Evolutionary conservation across 2,888 invertebrate species (phyloP).

Genomic region (Linnaemya tessellans): DNA sequence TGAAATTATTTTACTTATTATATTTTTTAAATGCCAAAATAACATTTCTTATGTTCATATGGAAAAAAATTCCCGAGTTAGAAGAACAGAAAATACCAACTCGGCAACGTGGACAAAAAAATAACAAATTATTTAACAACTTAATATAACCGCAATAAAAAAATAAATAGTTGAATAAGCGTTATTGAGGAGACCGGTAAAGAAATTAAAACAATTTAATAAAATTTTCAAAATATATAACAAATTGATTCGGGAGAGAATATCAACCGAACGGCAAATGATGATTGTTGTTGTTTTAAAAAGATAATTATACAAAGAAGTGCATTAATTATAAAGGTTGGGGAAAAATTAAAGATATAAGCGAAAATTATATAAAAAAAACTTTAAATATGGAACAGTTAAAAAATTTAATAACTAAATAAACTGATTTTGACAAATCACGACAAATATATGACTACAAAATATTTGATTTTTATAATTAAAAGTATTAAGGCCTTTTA

Average conservation of each 20-base stretch:
- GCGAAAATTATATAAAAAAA: too few species aligned
- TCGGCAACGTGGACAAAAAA: not conserved
- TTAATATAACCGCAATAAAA: slow-evolving; percentile 17
- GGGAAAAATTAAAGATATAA: too few species aligned
- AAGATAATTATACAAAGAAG: not conserved
- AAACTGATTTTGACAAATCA: too few species aligned
- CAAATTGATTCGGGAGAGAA: not conserved
- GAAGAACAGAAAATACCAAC: not conserved
- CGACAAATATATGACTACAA: too few species aligned
- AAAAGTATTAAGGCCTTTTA: too few species aligned
- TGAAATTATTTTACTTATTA: too few species aligned
- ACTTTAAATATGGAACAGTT: too few species aligned
- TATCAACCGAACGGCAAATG: not conserved
- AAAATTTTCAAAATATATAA: slow-evolving; percentile 14
- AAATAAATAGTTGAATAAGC: slow-evolving; percentile 44
- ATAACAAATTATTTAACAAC: slow-evolving; percentile 22
- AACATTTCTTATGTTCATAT: too few species aligned
- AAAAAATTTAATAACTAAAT: too few species aligned
- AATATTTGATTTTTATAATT: too few species aligned
- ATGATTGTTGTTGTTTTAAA: too few species aligned
- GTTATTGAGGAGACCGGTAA: slow-evolving; percentile 55
- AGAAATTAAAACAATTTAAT: slow-evolving; percentile 28
- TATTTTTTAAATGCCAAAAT: too few species aligned
- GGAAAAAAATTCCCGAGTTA: not conserved
- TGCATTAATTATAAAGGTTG: not conserved